Evolutionary conservation across 2,888 invertebrate genomes (phyloP), one percentile per base, ranked within the genome.

Genomic region (Xestia c-nigrum): DNA sequence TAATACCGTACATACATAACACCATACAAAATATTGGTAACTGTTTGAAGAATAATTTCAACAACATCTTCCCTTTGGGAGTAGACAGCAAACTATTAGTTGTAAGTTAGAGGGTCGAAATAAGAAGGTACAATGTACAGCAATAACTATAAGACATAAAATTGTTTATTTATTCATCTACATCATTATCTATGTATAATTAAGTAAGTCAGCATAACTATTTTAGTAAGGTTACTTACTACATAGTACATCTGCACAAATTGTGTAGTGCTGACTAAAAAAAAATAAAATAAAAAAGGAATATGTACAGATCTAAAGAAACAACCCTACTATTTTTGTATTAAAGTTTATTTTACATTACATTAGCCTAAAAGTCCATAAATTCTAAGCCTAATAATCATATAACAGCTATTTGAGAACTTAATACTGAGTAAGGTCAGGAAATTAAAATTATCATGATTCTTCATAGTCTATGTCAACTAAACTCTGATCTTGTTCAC

Each of bases 401-500:
- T 88, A 88, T 92, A 93, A 94, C 93, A 94, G 88, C 93, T 95
- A 95, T 94, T 95, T 95, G 94, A 95, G 94, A 96, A 95, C 95
- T 95, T 96, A 96, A 96, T 96, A 96, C 96, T 96, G 96, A 94
- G 92, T 93, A 90, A 93, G 92, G 93, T 94, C 93, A 93, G 91
- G 78, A 92, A 93, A 92, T 91, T 90, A 86, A 89, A 92, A 89
- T 90, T 90, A 91, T 93, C 90, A 92, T 94, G 93, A 93, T 94
- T 92, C 81, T 89, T 90, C 89, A 88, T 89, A 78, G 75, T 87
- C 90, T 91, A 92, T 93, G 92, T 93, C 92, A 93, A 92, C 90
- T 94, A 89, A 91, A 92, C 89, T 91, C 88, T 90, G 90, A 91
- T 92, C 88, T 91, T 85, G 84, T 90, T 92, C 87, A 91, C 94